Conservation (phyloP, 1,140 invertebrate species). For the Hyles euphorbiae region DNA sequence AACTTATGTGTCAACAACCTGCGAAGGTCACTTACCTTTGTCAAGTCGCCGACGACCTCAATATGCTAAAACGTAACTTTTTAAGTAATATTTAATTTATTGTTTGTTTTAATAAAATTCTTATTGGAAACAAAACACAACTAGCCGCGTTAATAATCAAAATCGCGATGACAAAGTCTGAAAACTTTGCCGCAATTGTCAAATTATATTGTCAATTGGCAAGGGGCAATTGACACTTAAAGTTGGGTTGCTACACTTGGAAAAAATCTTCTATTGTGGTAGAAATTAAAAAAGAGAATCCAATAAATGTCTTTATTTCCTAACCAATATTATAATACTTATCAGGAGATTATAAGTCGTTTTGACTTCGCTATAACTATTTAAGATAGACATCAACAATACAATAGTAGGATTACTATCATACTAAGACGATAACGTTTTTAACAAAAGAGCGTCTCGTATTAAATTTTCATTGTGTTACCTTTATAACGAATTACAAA, state of each 20-base stretch:
- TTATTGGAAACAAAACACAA: conserved; percentile 10
- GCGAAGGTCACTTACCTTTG: conserved; percentile 9
- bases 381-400: conserved; percentile 7
- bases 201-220: not conserved
- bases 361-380: conserved; percentile 4
- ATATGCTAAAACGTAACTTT: not conserved
- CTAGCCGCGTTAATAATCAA: not conserved
- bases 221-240: conserved; percentile 4
- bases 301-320: conserved; percentile 60
- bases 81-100: not conserved
- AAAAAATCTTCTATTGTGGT: not conserved
- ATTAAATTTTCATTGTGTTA: too few species aligned
- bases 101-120: not conserved
- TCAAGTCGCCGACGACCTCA: not conserved
- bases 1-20: conserved; percentile 6
- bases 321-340: conserved; percentile 44
- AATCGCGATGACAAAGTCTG: not conserved
- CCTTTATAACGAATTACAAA: too few species aligned
- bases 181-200: not conserved
- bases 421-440: too few species aligned
- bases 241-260: conserved; percentile 9
- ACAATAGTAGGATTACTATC: too few species aligned
- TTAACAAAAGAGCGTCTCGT: too few species aligned
- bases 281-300: conserved; percentile 21
- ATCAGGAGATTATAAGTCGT: conserved; percentile 38